Conservation (phyloP, 1,140 invertebrate species). For the Drosophila pandora region DNA sequence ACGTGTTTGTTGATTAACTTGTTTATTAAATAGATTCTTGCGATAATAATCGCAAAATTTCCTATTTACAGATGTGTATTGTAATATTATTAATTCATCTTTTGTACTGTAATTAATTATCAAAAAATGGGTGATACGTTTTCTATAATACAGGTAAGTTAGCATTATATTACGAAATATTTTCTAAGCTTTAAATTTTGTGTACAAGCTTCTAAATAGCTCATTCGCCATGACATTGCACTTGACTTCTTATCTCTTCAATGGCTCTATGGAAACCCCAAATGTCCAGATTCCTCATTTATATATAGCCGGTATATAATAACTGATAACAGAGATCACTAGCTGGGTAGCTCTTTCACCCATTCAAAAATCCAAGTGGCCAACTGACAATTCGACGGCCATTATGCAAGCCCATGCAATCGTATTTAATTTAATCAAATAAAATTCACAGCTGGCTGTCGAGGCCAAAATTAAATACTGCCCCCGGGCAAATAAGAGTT, state of each 20-base stretch:
- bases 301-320: neutral
- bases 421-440: slow-evolving; percentile 78
- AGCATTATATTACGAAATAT: no score
- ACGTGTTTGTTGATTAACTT: slow-evolving; percentile 42
- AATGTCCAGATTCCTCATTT: neutral
- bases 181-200: neutral
- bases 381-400: slow-evolving; percentile 48
- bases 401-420: slow-evolving; percentile 53
- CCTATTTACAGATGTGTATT: neutral
- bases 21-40: slow-evolving; percentile 36
- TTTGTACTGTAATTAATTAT: no score
- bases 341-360: slow-evolving; percentile 27
- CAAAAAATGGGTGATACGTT: no score
- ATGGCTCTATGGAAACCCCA: neutral
- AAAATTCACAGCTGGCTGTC: slow-evolving; percentile 75
- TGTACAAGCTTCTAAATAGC: slow-evolving; percentile 1
- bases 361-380: slow-evolving; percentile 12
- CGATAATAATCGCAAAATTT: slow-evolving; percentile 5
- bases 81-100: neutral
- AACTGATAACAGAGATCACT: slow-evolving; percentile 18
- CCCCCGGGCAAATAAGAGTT: slow-evolving; percentile 45
- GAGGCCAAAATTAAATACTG: slow-evolving; percentile 57
- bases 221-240: slow-evolving; percentile 30
- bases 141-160: no score
- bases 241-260: slow-evolving; percentile 34